These are phyloP conservation scores for Thymelicus sylvestris DNA, from an alignment of 2,888 invertebrate genomes.

Conservation along the genomic window DNA sequence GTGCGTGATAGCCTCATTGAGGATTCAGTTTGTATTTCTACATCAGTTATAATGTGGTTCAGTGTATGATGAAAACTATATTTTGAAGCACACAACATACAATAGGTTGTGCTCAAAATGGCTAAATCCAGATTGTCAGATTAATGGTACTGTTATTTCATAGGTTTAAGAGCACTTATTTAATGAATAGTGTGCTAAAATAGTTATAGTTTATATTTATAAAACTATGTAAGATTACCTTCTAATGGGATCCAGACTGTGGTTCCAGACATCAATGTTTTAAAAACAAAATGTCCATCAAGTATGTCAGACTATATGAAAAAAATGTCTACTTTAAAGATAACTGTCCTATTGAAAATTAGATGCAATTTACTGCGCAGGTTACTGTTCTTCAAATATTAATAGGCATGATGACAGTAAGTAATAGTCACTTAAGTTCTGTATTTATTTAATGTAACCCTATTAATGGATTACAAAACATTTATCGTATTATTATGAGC, in stretches of 20 bases:
- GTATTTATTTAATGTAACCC: too few relatives aligned
- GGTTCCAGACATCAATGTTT: slow-evolving; percentile 14
- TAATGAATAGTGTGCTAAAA: slow-evolving; percentile 18
- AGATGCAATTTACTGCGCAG: not conserved
- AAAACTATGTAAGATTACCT: not conserved
- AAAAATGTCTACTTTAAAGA: not conserved
- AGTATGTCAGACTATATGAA: not conserved
- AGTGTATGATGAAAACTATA: not conserved
- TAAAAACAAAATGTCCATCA: slow-evolving; percentile 20
- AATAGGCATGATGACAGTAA: too few relatives aligned
- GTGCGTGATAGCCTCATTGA: slow-evolving; percentile 36
- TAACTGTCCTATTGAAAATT: slow-evolving; percentile 23
- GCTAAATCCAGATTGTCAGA: slow-evolving; percentile 24
- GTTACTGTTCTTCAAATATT: not conserved
- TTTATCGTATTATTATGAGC: too few relatives aligned
- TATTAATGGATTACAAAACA: too few relatives aligned
- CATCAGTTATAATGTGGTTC: not conserved
- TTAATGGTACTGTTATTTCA: slow-evolving; percentile 5
- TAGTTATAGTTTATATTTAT: slow-evolving; percentile 4
- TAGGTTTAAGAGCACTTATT: slow-evolving; percentile 21
- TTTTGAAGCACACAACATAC: not conserved
- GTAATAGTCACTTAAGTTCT: too few relatives aligned
- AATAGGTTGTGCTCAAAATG: slow-evolving; percentile 29
- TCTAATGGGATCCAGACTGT: not conserved
- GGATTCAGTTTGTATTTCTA: slow-evolving; percentile 20